Percentiles rank a stretch among this genome's conserved stretches.
Evolutionary conservation across 1,140 invertebrate species (phyloP).

Genomic region (Drepana arcuata): DNA sequence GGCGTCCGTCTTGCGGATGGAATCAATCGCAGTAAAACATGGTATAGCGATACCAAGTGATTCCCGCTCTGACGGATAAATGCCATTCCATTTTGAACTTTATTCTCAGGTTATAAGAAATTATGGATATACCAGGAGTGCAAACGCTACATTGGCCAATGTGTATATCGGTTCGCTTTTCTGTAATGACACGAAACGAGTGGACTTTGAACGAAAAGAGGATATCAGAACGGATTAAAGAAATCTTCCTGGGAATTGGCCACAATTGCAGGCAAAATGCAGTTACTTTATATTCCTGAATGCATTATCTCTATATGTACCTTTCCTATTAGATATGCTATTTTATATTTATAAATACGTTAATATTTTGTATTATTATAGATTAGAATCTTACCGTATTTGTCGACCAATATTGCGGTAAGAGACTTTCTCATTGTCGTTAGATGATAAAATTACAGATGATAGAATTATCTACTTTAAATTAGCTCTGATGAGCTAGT

Average conservation of each 20-base stretch:
- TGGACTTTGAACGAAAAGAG: conserved; percentile 52
- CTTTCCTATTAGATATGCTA: no score
- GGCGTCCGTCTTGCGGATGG: conserved; percentile 48
- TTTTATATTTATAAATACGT: no score
- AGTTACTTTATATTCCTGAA: no score
- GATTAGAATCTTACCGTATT: no score
- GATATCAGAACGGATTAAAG: conserved; percentile 47
- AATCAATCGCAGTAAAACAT: conserved; percentile 68
- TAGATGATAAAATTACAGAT: no score
- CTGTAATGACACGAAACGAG: conserved; percentile 53
- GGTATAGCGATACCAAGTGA: conserved; percentile 25
- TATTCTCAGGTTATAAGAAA: conserved; percentile 3
- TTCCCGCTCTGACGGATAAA: conserved; percentile 10
- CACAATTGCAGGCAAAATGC: no score
- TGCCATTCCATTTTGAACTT: conserved; percentile 18
- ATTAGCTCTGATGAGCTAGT: no score
- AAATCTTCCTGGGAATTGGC: conserved; percentile 24
- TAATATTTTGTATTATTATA: no score
- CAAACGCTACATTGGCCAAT: conserved; percentile 17
- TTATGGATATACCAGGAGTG: neutral
- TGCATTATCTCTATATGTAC: no score
- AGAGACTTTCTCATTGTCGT: no score
- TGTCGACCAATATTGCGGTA: no score
- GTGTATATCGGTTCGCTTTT: conserved; percentile 44
- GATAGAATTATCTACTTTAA: no score